Conservation (phyloP, 2,797 vertebrate genomes). For the Sebastes melanostomus region DNA sequence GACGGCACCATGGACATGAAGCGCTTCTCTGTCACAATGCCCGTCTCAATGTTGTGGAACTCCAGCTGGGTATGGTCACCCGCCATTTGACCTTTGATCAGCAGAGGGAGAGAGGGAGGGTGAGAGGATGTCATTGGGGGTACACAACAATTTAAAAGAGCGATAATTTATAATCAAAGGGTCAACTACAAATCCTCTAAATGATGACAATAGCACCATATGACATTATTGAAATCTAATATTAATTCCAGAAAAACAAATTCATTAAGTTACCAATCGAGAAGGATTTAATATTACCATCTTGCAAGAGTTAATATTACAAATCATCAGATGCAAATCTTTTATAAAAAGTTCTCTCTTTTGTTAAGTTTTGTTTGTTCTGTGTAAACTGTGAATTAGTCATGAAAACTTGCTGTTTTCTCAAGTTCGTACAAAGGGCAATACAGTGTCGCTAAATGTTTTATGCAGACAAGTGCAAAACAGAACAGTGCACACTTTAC, state of each 20-base stretch:
- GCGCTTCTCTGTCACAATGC: conserved; percentile 96
- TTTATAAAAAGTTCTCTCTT: not conserved
- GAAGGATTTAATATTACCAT: not conserved
- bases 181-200: not conserved
- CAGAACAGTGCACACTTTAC: not conserved
- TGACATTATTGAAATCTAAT: not conserved
- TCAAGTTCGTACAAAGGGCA: not conserved
- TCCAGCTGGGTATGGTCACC: conserved; percentile 98
- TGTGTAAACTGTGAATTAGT: not conserved
- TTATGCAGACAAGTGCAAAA: not conserved
- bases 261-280: not conserved
- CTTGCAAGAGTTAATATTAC: not conserved
- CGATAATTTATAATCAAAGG: not conserved
- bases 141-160: not conserved
- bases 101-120: conserved; percentile 10
- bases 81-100: conserved; percentile 92
- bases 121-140: conserved; percentile 20
- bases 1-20: conserved; percentile 93
- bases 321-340: not conserved
- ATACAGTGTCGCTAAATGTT: not conserved
- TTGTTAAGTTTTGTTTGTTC: not conserved
- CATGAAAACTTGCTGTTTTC: not conserved
- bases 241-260: not conserved
- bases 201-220: not conserved
- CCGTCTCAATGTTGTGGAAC: conserved; percentile 99